Conservation (phyloP, 2,888 invertebrate species). For the Amphipoea oculea region DNA sequence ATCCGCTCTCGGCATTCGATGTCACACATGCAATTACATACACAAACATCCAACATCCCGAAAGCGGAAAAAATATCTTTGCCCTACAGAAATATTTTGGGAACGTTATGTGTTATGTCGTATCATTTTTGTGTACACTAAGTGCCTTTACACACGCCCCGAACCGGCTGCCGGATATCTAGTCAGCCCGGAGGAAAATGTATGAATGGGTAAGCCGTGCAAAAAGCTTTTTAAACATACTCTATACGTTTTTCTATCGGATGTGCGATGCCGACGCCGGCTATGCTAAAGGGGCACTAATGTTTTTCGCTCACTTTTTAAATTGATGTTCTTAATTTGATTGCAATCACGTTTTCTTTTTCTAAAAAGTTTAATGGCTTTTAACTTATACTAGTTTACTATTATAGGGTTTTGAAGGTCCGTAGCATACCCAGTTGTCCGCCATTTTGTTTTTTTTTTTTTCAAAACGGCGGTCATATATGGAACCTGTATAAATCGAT, state of each 20-base stretch:
- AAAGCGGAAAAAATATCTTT: slow-evolving; percentile 11
- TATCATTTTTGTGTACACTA: slow-evolving; percentile 27
- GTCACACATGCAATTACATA: slow-evolving; percentile 33
- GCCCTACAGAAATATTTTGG: slow-evolving; percentile 26
- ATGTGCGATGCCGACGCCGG: not conserved
- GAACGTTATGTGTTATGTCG: slow-evolving; percentile 12
- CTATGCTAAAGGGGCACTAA: not conserved
- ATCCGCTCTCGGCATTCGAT: slow-evolving; percentile 2
- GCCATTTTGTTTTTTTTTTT: not conserved
- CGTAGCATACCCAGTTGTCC: not conserved
- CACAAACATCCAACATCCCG: slow-evolving; percentile 34
- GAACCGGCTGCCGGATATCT: slow-evolving; percentile 12
- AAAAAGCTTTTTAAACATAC: slow-evolving; percentile 6
- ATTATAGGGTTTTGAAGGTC: not conserved
- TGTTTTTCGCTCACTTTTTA: not conserved
- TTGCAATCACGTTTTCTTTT: not conserved
- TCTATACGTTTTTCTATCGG: not conserved
- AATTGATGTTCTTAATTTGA: slow-evolving; percentile 26
- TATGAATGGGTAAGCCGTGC: slow-evolving; percentile 5
- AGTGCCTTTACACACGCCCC: slow-evolving; percentile 18
- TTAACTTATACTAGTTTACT: not conserved
- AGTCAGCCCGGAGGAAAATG: slow-evolving; percentile 7
- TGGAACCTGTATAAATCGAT: too few species aligned
- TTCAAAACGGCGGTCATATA: fast-evolving
- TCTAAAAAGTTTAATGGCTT: not conserved